Evolutionary conservation across 2,888 invertebrate species (phyloP), one percentile per base, ranked within the genome.

Genomic region (Xanthorhoe designata): DNA sequence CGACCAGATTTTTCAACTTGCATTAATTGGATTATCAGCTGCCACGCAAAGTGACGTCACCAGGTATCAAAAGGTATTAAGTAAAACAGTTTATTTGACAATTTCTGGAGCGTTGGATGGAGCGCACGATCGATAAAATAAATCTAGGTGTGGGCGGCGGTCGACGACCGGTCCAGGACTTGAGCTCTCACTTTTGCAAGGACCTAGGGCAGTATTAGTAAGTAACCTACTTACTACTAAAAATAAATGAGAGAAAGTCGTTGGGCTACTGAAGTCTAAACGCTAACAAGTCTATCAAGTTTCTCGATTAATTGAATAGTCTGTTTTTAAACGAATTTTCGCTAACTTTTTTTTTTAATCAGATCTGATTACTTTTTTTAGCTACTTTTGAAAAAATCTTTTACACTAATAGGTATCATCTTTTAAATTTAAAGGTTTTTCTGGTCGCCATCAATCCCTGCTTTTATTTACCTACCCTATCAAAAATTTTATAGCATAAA

Each of bases 101-200:
- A 66, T 68, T 67, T 59, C 63, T 66, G 64, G 65, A 70, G 61
- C 63, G 69, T 69, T 66, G 61, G 64, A 74, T 66, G 61, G 64
- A 74, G 71, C 68, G 62, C 62, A 72, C 70, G 75, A 80, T 83
- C 82, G 75, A 84, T 84, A 81, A 68, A 69, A 60, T 66, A 67
- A 53, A 64, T 58, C 60, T 54, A 17, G 55, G 79, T 73, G 83
- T 83, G 77, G 84, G 81, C 76, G 81, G 80, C 79, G 83, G 83
- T 82, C 81, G 78, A 76, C 71, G 82, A 72, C 79, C 79, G 77
- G 73, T 79, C 77, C 75, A 76, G 77, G 77, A 70, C 64, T 70
- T 67, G 64, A 70, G 69, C 74, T 71, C 72, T 69, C 68, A 69
- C 74, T 72, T 73, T 67, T 69, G 64, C 57, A 68, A 66, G 69